A percentile compares a stretch with the other conserved stretches of the same genome.
Conservation (phyloP, 2,113 vertebrate species). For the Phylloscopus trochiloides region DNA sequence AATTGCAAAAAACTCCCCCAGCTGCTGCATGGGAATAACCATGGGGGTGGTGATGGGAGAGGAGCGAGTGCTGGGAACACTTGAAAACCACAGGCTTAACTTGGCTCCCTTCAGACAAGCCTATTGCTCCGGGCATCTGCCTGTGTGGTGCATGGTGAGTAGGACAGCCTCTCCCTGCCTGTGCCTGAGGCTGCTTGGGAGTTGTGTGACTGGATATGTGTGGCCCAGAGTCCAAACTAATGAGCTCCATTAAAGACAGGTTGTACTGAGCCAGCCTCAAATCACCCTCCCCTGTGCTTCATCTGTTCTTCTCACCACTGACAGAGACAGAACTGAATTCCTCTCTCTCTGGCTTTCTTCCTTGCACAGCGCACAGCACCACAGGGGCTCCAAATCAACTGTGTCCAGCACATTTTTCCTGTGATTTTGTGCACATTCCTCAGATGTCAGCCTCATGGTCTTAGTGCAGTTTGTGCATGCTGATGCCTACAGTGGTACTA, state of each 20-base stretch:
- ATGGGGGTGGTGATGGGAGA: fast-evolving
- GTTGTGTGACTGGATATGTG: background rate
- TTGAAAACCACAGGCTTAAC: background rate
- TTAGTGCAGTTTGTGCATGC: background rate
- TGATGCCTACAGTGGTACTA: background rate
- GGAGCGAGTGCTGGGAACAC: fast-evolving
- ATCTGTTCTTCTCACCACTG: background rate
- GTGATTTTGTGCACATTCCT: conserved; percentile 46
- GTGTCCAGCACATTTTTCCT: conserved; percentile 29
- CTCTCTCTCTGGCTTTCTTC: background rate
- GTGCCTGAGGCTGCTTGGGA: background rate
- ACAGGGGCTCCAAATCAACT: conserved; percentile 23
- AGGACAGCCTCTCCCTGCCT: background rate
- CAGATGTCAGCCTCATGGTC: background rate
- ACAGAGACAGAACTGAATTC: conserved; percentile 4
- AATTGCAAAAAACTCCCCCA: background rate
- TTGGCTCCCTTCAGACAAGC: background rate
- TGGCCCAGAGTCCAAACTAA: background rate
- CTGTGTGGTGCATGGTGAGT: background rate
- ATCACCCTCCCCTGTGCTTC: background rate
- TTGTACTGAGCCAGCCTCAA: background rate
- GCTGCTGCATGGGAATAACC: background rate
- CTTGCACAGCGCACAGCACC: background rate
- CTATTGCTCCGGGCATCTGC: background rate
- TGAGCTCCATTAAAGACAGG: background rate